Base-by-base conservation (phyloP, 2,888 invertebrate genomes). In the Dilophus febrilis region DNA sequence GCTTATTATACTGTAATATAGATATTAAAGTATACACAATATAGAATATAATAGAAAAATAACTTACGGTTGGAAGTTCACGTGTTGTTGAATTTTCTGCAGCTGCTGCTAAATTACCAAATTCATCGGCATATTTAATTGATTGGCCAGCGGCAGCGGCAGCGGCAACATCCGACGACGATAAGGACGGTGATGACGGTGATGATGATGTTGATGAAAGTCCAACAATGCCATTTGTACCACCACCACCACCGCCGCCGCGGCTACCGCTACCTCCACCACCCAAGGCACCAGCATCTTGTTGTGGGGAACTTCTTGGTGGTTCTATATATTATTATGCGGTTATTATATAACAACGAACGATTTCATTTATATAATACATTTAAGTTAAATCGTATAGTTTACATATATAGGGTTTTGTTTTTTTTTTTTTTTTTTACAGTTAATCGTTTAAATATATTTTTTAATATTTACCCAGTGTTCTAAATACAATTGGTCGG, bases 401-500 rank as follows among this genome's bases (percentile, higher is more conserved):
- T n/a, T n/a, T n/a, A n/a, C n/a, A n/a, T n/a, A n/a, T n/a, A n/a
- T n/a, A n/a, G n/a, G n/a, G n/a, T n/a, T 8, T 28, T 38, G 30
- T 8, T n/a, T n/a, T n/a, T n/a, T n/a, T n/a, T n/a, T n/a, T n/a
- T n/a, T n/a, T n/a, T n/a, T n/a, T n/a, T n/a, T n/a, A n/a, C n/a
- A n/a, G n/a, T n/a, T n/a, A n/a, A n/a, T n/a, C n/a, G n/a, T n/a
- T n/a, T n/a, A 22, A 12, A 27, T 33, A 11, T 36, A 13, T 11
- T 17, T n/a, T 3, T n/a, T 14, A n/a, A n/a, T n/a, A 29, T 62
- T 69, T 61, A 83, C 83, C 83, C 69, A 83, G 74, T 48, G 87
- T 88, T 67, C 81, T 79, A 74, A 87, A 87, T 71, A 85, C 82
- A 63, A 87, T 82, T 52, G 83, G 83, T 59, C 83, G 74, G 64